These are phyloP conservation scores for Cygnus buccinator DNA, from an alignment of 2,113 vertebrate species.

Conservation along the genomic window DNA sequence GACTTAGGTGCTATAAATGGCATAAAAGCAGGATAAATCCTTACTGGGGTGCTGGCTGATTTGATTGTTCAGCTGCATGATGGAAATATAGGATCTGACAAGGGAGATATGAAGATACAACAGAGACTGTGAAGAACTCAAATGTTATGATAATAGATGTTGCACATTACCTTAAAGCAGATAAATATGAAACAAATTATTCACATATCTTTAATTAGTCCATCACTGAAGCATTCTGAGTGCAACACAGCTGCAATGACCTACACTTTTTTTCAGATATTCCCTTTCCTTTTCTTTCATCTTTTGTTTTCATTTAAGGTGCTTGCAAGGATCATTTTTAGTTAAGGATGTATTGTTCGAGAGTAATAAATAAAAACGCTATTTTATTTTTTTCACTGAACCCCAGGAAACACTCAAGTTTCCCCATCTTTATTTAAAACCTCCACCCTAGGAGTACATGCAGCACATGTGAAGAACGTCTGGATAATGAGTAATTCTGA, in stretches of 20 bases:
- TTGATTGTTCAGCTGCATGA: constrained; percentile 16
- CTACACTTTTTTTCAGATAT: neutral
- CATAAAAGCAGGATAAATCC: constrained; percentile 19
- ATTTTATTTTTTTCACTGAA: constrained; percentile 1
- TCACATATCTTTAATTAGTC: constrained; percentile 53
- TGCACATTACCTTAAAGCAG: constrained; percentile 50
- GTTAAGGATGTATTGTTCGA: neutral
- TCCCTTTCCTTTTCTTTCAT: neutral
- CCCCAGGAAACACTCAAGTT: neutral
- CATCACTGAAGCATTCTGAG: neutral
- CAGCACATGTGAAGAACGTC: constrained; percentile 50
- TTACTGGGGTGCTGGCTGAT: neutral
- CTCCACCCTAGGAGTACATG: constrained; percentile 51
- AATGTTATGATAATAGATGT: constrained; percentile 54
- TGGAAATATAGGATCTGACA: constrained; percentile 53
- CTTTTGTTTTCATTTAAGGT: neutral
- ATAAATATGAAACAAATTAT: constrained; percentile 55
- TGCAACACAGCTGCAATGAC: constrained; percentile 58
- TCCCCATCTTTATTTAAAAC: constrained; percentile 24
- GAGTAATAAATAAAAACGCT: constrained; percentile 7
- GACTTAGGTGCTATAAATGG: neutral
- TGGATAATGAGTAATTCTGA: constrained; percentile 70
- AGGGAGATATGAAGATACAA: constrained; percentile 57
- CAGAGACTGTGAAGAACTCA: constrained; percentile 33
- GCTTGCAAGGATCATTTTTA: constrained; percentile 19